Base-by-base conservation (phyloP, 2,888 invertebrate species). In the Latrodectus hesperus region DNA sequence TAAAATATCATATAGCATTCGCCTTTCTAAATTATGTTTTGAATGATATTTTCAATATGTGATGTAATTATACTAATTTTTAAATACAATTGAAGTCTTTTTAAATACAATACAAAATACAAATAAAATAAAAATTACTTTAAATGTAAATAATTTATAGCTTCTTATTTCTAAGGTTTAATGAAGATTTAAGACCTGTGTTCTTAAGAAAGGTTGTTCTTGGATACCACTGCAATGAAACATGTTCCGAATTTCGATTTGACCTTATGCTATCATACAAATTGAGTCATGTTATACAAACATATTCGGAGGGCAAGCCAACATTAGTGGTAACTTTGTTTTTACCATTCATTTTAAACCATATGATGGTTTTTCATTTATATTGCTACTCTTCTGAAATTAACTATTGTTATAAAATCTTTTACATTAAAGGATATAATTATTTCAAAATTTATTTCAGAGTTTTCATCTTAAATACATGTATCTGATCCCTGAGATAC, bases 231-330 rank as follows among this genome's bases (percentile, higher is more conserved):
- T 94, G 94, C 90, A 92, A 94, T 17, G 93, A 93, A 9, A 93
- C 94, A 52, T 93, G 93, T 16, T 92, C 93, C 9, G 94, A 95
- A 75, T 96, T 96, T 92, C 95, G 95, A 91, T 96, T 96, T 91
- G 96, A 96, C 90, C 93, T 96, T 88, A 93, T 94, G 17, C 93
- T 96, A n/a, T 96, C 94, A 91, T 96, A 96, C 92, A 95, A 95
- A 91, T 92, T 96, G 4, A 94, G 94, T 91, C 92, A 93, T 0
- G 92, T 96, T 77, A 95, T 96, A 90, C 93, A 94, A 90, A 94
- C 94, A 90, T 94, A 96, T 92, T 94, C 96, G 14, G 93, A 95
- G 52, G 94, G 95, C 65, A 96, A 96, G 92, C 96, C 96, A 49
- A 95, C 96, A 5, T 90, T 93, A 9, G 88, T 89, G 80, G 89